phyloP scores from a whole-genome alignment of 2,888 invertebrate species.

The Hyposoter dolosus region DNA sequence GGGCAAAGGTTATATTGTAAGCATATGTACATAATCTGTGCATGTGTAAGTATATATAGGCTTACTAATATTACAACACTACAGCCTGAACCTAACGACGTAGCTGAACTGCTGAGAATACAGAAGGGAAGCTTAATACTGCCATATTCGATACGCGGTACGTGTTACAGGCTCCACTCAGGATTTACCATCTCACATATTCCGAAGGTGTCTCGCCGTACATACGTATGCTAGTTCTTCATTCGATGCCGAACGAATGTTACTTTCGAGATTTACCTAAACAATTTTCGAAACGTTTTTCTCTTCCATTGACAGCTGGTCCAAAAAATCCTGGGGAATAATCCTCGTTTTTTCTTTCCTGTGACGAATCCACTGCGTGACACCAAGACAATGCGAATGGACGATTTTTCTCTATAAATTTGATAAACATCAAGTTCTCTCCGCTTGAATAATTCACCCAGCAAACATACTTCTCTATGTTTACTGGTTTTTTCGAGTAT shows the following conservation, averaged over 20 bases:
- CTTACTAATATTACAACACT: slow-evolving; percentile 48
- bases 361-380: not conserved
- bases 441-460: too few species aligned
- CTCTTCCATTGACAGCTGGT: not conserved
- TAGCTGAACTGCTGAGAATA: slow-evolving; percentile 8
- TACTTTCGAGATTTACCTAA: not conserved
- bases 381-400: not conserved
- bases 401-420: not conserved
- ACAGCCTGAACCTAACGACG: slow-evolving; percentile 38
- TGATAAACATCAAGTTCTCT: too few species aligned
- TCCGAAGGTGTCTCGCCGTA: not conserved
- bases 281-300: not conserved
- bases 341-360: not conserved
- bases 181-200: slow-evolving; percentile 41
- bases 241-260: not conserved
- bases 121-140: slow-evolving; percentile 47
- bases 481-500: not conserved
- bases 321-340: not conserved
- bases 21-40: slow-evolving; percentile 15
- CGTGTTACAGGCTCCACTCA: slow-evolving; percentile 56
- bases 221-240: not conserved
- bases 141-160: slow-evolving; percentile 55
- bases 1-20: slow-evolving; percentile 61
- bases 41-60: not conserved
- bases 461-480: too few species aligned